Conservation (phyloP, 2,113 vertebrate species). For the Pimephales promelas region DNA sequence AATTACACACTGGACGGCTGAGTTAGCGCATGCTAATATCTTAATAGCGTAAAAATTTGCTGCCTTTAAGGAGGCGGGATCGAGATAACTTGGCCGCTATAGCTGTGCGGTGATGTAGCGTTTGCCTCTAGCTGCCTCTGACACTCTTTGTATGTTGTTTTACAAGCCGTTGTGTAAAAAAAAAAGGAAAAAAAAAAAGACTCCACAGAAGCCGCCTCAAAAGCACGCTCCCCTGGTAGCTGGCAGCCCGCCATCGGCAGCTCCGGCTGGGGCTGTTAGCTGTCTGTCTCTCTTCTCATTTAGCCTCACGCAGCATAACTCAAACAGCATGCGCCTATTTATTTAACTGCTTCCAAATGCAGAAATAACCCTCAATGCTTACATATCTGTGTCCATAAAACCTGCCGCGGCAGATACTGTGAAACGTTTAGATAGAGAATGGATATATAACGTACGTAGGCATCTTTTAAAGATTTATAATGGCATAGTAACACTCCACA, state of each 20-base stretch:
- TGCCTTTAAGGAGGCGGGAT: not conserved
- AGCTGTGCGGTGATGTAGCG: conserved; percentile 48
- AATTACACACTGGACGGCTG: conserved; percentile 55
- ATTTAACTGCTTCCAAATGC: conserved; percentile 41
- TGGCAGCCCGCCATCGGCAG: conserved; percentile 54
- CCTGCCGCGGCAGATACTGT: not conserved
- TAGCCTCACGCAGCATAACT: conserved; percentile 47
- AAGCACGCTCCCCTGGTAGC: conserved; percentile 34
- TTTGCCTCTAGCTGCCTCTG: conserved; percentile 38
- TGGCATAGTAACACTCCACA: not conserved
- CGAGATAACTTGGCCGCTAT: conserved; percentile 25
- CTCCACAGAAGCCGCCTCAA: conserved; percentile 54
- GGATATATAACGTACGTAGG: not conserved
- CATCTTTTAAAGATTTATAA: conserved; percentile 5
- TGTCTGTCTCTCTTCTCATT: conserved; percentile 49
- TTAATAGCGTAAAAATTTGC: not conserved
- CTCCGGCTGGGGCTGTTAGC: conserved; percentile 52
- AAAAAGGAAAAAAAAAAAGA: conserved; percentile 31
- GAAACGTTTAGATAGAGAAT: not conserved
- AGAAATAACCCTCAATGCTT: conserved; percentile 28
- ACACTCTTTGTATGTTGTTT: conserved; percentile 57
- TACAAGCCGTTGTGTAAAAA: conserved; percentile 46
- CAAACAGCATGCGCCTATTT: conserved; percentile 48
- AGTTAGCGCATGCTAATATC: conserved; percentile 55
- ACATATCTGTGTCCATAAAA: conserved; percentile 34